phyloP scores from a whole-genome alignment of 2,888 invertebrate species.

The Caenorhabditis parvicauda region DNA sequence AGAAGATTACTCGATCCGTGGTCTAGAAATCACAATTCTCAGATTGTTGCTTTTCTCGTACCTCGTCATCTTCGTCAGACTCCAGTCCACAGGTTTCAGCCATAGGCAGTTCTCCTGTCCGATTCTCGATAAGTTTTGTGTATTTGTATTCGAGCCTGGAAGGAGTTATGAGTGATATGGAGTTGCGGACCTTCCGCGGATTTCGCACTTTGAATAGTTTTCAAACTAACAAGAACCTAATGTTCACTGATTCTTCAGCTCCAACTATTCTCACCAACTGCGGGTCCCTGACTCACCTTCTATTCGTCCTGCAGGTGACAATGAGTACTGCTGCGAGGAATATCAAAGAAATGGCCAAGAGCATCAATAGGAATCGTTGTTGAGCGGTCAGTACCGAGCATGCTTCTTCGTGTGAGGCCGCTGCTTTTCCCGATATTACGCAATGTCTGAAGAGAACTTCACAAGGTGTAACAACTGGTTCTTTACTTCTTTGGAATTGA shows the following conservation, averaged over 20 bases:
- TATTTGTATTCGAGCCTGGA: conserved; percentile 58
- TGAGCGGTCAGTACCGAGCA: conserved; percentile 29
- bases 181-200: too few species aligned
- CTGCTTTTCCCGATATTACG: conserved; percentile 56
- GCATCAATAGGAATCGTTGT: conserved; percentile 17
- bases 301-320: conserved; percentile 32
- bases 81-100: conserved; percentile 51
- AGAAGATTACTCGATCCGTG: conserved; percentile 41
- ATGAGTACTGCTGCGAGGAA: conserved; percentile 15
- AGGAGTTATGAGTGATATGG: too few species aligned
- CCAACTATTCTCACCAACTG: not conserved
- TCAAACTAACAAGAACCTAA: too few species aligned
- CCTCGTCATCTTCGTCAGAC: conserved; percentile 52
- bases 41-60: too few species aligned
- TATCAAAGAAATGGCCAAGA: conserved; percentile 17
- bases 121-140: conserved; percentile 48
- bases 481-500: conserved; percentile 65
- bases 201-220: too few species aligned
- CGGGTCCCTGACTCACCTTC: conserved; percentile 20
- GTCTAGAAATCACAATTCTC: conserved; percentile 11
- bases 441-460: conserved; percentile 63
- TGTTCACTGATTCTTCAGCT: too few species aligned
- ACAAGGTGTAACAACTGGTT: not conserved
- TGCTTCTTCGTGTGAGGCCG: conserved; percentile 19
- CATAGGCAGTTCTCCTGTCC: conserved; percentile 44